A percentile compares a stretch with the other conserved stretches of the same genome.
Evolutionary conservation across 2,113 vertebrate species (phyloP).

Genomic region (Syngnathoides biaculeatus): DNA sequence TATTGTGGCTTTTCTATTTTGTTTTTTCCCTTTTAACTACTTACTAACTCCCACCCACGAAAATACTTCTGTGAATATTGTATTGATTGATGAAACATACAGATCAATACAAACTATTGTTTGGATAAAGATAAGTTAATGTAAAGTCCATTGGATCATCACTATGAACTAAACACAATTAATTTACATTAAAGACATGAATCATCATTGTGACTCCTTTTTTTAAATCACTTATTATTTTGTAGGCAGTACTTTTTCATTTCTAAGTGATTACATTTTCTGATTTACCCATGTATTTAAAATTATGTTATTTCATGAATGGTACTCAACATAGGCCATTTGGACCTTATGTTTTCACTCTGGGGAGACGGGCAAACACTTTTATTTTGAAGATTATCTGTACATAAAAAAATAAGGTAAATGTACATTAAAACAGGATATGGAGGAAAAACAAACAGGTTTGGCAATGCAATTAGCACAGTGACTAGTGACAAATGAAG

Average conservation of each 20-base stretch:
- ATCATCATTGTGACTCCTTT: background rate
- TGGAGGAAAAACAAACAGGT: slow-evolving; percentile 63
- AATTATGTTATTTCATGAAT: background rate
- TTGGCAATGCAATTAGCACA: slow-evolving; percentile 55
- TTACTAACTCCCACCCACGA: no score
- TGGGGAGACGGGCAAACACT: slow-evolving; percentile 29
- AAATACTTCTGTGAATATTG: background rate
- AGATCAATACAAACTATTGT: background rate
- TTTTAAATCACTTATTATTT: background rate
- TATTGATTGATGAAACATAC: background rate
- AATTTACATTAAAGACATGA: background rate
- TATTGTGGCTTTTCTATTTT: slow-evolving; percentile 4
- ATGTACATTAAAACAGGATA: slow-evolving; percentile 69
- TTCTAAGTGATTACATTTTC: background rate
- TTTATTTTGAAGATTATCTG: slow-evolving; percentile 47
- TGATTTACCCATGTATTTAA: background rate
- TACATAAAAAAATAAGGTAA: slow-evolving; percentile 51
- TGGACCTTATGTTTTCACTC: slow-evolving; percentile 45
- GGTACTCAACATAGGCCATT: slow-evolving; percentile 30
- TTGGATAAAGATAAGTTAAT: background rate
- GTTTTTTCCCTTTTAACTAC: background rate
- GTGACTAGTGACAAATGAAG: slow-evolving; percentile 31
- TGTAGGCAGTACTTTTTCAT: background rate
- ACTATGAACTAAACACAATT: background rate
- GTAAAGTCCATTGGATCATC: background rate